Evolutionary conservation across 2,888 invertebrate species (phyloP), one percentile per base, ranked within the genome.

Genomic region (Electrophaes corylata): DNA sequence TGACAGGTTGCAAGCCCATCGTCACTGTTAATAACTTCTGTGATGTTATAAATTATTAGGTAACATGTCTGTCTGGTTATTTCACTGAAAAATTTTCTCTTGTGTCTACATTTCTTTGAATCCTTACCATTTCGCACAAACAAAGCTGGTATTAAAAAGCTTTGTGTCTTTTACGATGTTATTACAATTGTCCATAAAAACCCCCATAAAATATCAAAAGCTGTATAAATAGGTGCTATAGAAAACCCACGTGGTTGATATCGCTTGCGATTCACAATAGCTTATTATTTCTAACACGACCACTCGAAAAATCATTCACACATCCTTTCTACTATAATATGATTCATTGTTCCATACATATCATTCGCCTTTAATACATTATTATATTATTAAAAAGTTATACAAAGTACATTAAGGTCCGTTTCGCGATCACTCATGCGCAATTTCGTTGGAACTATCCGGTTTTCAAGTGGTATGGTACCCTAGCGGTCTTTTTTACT

Each of bases 341-440:
- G 44, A 50, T 18, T 40, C 50, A 66, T 67, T 69, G 67, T 69
- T 66, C 66, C 63, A 62, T 62, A 64, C 57, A 65, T 63, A 64
- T 66, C 61, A 66, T 62, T 65, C 61, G 50, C 31, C 26, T 12
- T 44, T 26, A 52, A 60, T 61, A 62, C 77, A 79, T 84, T 84
- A 85, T 87, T 75, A 84, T 86, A 84, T 81, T 83, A 89, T 90
- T 86, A 88, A 89, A 90, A 84, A 86, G 82, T 88, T 88, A 89
- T 89, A 85, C 83, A 79, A 76, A 79, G 75, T 75, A 77, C 74
- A 83, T 88, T 84, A 85, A 69, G 65, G 70, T 69, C 72, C 72
- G 81, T 85, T 66, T 82, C 73, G 76, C 63, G 76, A 66, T 75
- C 88, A 79, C 75, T 81, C 84, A 83, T 81, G 88, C 89, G 89